Evolutionary conservation across 1,140 invertebrate genomes (phyloP).

Genomic region (Musca vetustissima): DNA sequence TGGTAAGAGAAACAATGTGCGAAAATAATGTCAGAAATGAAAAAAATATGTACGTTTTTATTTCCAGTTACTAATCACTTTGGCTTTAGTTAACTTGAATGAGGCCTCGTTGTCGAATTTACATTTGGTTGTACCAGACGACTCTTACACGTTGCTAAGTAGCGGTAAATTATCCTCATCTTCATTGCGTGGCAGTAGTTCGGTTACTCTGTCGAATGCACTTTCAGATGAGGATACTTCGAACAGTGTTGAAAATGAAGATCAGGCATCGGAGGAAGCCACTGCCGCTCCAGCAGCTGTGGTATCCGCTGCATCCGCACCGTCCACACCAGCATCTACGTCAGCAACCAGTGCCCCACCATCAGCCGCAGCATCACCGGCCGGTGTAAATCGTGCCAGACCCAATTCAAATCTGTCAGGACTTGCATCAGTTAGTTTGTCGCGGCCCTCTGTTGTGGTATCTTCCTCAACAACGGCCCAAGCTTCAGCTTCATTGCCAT

Average conservation of each 20-base stretch:
- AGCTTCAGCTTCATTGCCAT: slow-evolving; percentile 2
- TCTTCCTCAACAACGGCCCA: slow-evolving; percentile 1
- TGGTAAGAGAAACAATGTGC: not conserved
- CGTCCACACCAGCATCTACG: not conserved
- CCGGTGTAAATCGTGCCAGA: not conserved
- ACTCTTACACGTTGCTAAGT: not conserved
- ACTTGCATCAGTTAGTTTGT: not conserved
- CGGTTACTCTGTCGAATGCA: slow-evolving; percentile 2
- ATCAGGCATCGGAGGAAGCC: not conserved
- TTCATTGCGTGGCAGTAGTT: not conserved
- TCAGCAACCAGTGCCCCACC: not conserved
- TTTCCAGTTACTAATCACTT: not conserved
- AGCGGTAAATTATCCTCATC: not conserved
- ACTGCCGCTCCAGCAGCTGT: not conserved
- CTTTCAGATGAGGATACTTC: not conserved
- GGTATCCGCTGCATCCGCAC: not conserved
- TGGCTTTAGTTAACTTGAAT: not conserved
- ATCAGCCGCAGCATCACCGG: not conserved
- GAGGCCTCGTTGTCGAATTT: slow-evolving; percentile 1
- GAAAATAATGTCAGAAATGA: not conserved
- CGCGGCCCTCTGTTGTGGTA: not conserved
- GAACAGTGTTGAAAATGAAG: not conserved
- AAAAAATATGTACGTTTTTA: not conserved
- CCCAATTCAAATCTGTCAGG: not conserved
- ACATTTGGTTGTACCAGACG: not conserved